These are phyloP conservation scores for Okamejei kenojei DNA, from an alignment of 2,797 vertebrate species.

Conservation along the genomic window DNA sequence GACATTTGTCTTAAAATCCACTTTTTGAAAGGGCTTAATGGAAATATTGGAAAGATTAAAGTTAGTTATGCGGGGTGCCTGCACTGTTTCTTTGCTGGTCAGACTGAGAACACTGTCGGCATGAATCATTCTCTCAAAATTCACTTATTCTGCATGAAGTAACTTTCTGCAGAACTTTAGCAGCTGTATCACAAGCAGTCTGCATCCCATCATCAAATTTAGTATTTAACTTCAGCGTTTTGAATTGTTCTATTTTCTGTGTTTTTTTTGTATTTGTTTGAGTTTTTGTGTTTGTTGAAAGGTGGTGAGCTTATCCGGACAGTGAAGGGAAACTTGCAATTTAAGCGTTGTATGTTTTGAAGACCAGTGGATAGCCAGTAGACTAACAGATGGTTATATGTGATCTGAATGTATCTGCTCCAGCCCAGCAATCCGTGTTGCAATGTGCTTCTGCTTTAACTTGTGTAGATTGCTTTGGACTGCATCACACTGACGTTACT, in stretches of 20 bases:
- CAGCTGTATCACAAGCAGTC: neutral
- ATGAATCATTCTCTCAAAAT: conserved; percentile 27
- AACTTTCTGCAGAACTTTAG: neutral
- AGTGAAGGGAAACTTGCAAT: neutral
- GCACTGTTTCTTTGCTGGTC: neutral
- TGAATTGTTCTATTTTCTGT: neutral
- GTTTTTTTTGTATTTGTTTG: neutral
- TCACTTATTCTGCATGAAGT: neutral
- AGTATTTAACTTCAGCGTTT: neutral
- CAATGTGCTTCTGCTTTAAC: neutral
- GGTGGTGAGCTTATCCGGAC: neutral
- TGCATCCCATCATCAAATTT: neutral
- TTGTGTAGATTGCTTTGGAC: neutral
- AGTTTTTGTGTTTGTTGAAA: neutral
- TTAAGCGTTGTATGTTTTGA: neutral
- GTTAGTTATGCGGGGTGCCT: neutral
- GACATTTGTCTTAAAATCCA: neutral
- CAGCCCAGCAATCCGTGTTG: neutral
- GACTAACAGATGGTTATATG: neutral
- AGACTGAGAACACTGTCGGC: neutral
- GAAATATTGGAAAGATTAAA: conserved; percentile 1
- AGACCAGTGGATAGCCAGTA: neutral
- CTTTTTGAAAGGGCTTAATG: neutral
- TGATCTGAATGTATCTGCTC: neutral
- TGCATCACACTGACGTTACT: neutral